Percentiles rank a stretch among this genome's conserved stretches.
phyloP scores from a whole-genome alignment of 2,113 vertebrate species.

The Holacanthus passer region DNA sequence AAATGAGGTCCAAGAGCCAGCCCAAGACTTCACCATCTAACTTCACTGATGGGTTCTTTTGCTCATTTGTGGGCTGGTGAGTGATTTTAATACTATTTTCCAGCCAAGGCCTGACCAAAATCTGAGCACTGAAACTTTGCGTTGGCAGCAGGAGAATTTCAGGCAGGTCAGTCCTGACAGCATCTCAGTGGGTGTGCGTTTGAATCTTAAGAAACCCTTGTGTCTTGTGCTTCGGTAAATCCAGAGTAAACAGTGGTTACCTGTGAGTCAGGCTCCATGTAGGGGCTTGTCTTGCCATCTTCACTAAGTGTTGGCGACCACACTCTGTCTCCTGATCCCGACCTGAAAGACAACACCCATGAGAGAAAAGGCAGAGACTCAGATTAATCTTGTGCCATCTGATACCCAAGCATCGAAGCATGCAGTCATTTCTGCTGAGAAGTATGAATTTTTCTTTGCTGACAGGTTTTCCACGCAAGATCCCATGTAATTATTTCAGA shows the following conservation, averaged over 20 bases:
- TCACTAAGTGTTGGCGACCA: slow-evolving; percentile 88
- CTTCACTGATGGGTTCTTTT: not conserved
- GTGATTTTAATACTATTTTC: not conserved
- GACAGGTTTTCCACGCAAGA: slow-evolving; percentile 34
- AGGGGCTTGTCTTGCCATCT: slow-evolving; percentile 90
- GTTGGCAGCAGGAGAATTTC: slow-evolving; percentile 8
- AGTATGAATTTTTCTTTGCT: slow-evolving; percentile 17
- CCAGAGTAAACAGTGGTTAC: slow-evolving; percentile 80
- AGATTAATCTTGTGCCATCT: slow-evolving; percentile 32
- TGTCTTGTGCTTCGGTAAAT: slow-evolving; percentile 21
- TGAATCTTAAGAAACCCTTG: slow-evolving; percentile 6
- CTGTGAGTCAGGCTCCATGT: slow-evolving; percentile 89
- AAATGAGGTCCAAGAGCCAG: not conserved
- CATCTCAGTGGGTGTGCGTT: not conserved
- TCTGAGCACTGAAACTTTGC: not conserved
- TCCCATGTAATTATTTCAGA: not conserved
- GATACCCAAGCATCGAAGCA: slow-evolving; percentile 3
- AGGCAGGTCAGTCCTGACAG: not conserved
- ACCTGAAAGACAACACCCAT: slow-evolving; percentile 83
- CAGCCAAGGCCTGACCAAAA: not conserved
- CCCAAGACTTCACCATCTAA: not conserved
- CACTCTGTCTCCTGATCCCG: slow-evolving; percentile 88
- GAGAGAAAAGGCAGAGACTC: not conserved
- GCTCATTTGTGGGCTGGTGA: not conserved
- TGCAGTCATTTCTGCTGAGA: slow-evolving; percentile 41